These are phyloP conservation scores for Ptychochromis oligacanthus DNA, from an alignment of 2,113 vertebrate genomes.

Conservation along the genomic window DNA sequence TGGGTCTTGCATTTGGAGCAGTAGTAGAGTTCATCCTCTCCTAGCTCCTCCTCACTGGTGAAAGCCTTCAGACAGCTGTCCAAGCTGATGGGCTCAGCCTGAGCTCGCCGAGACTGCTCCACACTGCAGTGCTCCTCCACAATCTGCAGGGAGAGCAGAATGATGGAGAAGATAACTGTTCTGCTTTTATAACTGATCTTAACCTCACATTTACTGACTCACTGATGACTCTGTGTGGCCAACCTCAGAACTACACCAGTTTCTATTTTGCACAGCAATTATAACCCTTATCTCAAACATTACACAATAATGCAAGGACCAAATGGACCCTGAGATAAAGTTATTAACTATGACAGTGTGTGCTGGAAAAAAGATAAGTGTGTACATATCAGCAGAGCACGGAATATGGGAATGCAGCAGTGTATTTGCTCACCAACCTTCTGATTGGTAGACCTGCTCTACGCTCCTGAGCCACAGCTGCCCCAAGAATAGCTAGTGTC, in stretches of 20 bases:
- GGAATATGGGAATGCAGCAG: background rate
- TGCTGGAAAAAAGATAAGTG: background rate
- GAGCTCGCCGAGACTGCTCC: conserved; percentile 91
- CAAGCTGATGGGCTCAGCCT: conserved; percentile 96
- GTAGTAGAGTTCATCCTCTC: conserved; percentile 98
- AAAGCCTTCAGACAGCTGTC: conserved; percentile 96
- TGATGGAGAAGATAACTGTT: background rate
- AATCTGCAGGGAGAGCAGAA: conserved; percentile 77
- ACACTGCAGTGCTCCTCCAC: conserved; percentile 96
- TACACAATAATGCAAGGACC: background rate
- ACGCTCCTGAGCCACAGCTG: too few species aligned
- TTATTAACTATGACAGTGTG: background rate
- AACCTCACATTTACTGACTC: background rate
- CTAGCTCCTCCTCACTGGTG: conserved; percentile 95
- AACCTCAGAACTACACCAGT: background rate
- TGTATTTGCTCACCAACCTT: background rate
- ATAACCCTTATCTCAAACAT: background rate
- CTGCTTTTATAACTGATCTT: background rate
- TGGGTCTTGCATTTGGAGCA: conserved; percentile 98
- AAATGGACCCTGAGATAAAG: background rate
- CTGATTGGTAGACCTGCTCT: too few species aligned
- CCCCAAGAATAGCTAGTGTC: background rate
- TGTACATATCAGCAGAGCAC: too few species aligned
- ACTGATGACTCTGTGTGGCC: background rate
- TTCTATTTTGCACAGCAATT: background rate